Conservation (phyloP, 2,888 invertebrate genomes). For the Gari tellinella region DNA sequence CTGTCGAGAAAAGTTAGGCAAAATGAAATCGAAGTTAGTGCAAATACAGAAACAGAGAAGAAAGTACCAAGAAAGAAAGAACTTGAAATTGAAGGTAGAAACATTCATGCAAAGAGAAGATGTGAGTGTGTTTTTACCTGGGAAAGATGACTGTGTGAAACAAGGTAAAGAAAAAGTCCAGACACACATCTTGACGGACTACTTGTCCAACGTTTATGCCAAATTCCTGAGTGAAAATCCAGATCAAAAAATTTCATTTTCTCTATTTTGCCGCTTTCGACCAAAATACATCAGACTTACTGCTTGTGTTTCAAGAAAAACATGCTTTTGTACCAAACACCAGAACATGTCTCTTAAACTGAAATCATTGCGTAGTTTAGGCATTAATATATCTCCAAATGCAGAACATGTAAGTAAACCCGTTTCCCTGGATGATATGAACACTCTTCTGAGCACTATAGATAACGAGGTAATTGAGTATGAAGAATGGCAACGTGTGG, state of each 20-base stretch:
- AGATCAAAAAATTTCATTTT: constrained; percentile 17
- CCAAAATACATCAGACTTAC: constrained; percentile 25
- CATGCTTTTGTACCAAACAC: constrained; percentile 36
- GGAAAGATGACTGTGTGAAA: constrained; percentile 26
- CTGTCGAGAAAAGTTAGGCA: constrained; percentile 6
- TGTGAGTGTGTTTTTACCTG: constrained; percentile 22
- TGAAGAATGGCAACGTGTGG: constrained; percentile 6
- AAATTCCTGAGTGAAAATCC: constrained; percentile 35
- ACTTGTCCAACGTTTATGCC: constrained; percentile 14
- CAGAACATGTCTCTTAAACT: constrained; percentile 30
- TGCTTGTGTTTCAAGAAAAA: constrained; percentile 16
- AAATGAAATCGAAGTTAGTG: not conserved
- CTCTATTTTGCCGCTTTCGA: constrained; percentile 35
- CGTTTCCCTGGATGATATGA: not conserved
- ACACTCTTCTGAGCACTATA: constrained; percentile 2
- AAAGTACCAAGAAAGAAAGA: constrained; percentile 24
- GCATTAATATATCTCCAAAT: constrained; percentile 6
- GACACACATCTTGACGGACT: constrained; percentile 22
- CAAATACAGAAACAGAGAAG: too few species aligned
- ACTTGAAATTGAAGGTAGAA: constrained; percentile 5
- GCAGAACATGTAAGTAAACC: constrained; percentile 7
- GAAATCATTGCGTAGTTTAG: constrained; percentile 7
- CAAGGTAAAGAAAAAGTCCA: constrained; percentile 16
- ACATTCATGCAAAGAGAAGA: constrained; percentile 30
- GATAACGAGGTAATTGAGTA: not conserved